A percentile compares a stretch with the other conserved stretches of the same genome.
Evolutionary conservation across 2,888 invertebrate genomes (phyloP).

Genomic region (Pycnomerus fuliginosus): DNA sequence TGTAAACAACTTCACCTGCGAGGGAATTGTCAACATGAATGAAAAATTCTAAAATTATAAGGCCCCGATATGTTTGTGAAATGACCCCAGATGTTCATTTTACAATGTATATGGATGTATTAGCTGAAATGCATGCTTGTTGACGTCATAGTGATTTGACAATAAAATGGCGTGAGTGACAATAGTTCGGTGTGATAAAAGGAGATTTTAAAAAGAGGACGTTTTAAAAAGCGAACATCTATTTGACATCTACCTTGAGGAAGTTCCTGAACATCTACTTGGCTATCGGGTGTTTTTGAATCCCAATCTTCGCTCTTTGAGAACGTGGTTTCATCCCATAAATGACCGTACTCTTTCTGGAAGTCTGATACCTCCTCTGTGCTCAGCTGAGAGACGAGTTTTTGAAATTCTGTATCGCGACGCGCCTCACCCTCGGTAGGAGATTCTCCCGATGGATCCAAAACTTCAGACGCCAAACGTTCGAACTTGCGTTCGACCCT

Average conservation of each 20-base stretch:
- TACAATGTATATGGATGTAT: constrained; percentile 10
- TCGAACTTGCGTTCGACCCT: constrained; percentile 56
- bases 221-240: constrained; percentile 39
- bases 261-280: constrained; percentile 51
- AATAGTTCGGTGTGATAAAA: constrained; percentile 15
- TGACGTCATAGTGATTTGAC: constrained; percentile 2
- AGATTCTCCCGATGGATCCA: constrained; percentile 46
- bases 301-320: constrained; percentile 52
- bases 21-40: constrained; percentile 15
- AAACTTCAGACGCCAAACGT: constrained; percentile 55
- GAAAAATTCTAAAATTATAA: constrained; percentile 9
- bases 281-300: constrained; percentile 53
- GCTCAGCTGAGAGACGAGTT: constrained; percentile 56
- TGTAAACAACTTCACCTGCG: constrained; percentile 53
- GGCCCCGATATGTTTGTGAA: constrained; percentile 49
- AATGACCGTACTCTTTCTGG: constrained; percentile 52
- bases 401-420: constrained; percentile 52
- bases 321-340: constrained; percentile 55
- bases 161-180: constrained; percentile 33
- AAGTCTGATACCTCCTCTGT: constrained; percentile 56
- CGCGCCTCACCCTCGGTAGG: constrained; percentile 46
- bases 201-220: background rate
- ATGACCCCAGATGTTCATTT: constrained; percentile 7
- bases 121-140: constrained; percentile 19
- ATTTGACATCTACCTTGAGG: constrained; percentile 53